These are phyloP conservation scores for Prinia subflava DNA, from an alignment of 2,113 vertebrate genomes.

Conservation along the genomic window DNA sequence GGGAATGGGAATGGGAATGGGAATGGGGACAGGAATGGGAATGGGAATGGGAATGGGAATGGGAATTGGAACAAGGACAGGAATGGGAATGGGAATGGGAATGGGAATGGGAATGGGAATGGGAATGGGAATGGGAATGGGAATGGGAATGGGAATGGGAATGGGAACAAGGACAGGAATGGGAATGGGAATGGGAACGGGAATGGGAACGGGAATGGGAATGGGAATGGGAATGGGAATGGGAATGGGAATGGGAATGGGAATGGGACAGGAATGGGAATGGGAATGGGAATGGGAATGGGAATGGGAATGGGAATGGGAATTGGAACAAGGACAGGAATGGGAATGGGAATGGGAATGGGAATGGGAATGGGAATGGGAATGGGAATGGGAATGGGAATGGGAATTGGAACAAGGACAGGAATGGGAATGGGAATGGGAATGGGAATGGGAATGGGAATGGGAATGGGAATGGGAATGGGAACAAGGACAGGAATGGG, in stretches of 20 bases:
- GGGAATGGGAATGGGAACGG: too few relatives aligned
- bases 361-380: neutral
- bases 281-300: neutral
- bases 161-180: too few relatives aligned
- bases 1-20: too few relatives aligned
- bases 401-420: neutral
- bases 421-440: neutral
- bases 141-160: too few relatives aligned
- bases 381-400: neutral
- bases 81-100: too few relatives aligned
- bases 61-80: too few relatives aligned
- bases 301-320: neutral
- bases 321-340: accelerated
- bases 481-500: neutral
- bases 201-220: too few relatives aligned
- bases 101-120: too few relatives aligned
- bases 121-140: too few relatives aligned
- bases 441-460: neutral
- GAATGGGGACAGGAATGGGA: too few relatives aligned
- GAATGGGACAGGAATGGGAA: neutral
- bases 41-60: too few relatives aligned
- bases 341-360: neutral
- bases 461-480: neutral
- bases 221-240: too few relatives aligned
- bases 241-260: neutral